Evolutionary conservation across 2,888 invertebrate species (phyloP).

Genomic region (Elegia similella): DNA sequence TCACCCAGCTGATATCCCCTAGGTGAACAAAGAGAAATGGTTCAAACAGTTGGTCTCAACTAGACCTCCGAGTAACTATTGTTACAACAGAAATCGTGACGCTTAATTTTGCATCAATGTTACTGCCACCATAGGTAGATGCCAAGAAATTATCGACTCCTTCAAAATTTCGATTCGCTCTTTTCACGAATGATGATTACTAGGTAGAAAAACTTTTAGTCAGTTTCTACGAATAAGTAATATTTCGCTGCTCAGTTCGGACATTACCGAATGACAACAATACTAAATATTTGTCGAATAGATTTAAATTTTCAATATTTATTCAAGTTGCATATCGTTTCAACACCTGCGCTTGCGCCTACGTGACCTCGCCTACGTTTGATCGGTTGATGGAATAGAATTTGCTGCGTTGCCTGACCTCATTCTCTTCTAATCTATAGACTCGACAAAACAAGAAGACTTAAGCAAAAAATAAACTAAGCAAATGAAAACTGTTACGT

Average conservation of each 20-base stretch:
- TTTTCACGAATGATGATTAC: neutral
- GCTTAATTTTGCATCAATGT: no score
- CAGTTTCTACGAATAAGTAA: no score
- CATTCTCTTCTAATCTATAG: neutral
- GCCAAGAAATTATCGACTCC: neutral
- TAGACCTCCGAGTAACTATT: no score
- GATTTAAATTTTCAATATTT: neutral
- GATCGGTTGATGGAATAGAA: slow-evolving; percentile 8
- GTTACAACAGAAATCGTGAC: no score
- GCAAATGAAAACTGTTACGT: neutral
- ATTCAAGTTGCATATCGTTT: neutral
- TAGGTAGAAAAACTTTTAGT: no score
- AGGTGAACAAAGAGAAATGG: no score
- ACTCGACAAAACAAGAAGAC: neutral
- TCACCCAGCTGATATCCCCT: no score
- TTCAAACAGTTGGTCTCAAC: no score
- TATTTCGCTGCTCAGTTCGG: no score
- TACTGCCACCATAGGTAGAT: neutral
- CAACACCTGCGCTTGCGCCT: slow-evolving; percentile 8
- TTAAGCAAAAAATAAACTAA: neutral
- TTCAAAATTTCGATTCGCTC: neutral
- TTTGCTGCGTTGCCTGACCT: neutral
- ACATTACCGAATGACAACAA: no score
- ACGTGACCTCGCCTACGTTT: slow-evolving; percentile 10
- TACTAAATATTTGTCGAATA: no score